Evolutionary conservation across 2,113 vertebrate genomes (phyloP).

Genomic region (Neoarius graeffei): DNA sequence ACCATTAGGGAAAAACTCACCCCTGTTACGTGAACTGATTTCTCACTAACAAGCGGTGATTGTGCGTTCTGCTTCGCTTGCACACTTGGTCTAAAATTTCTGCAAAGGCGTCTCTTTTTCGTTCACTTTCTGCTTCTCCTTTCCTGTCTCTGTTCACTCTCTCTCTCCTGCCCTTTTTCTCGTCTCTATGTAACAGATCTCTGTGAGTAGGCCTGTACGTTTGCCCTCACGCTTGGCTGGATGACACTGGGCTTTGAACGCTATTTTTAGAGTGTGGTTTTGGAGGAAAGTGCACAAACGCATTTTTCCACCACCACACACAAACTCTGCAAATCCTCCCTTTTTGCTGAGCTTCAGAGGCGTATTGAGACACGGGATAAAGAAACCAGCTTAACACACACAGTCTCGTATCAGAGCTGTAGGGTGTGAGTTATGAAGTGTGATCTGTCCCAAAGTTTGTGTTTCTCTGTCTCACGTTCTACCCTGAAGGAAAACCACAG

Average conservation of each 20-base stretch:
- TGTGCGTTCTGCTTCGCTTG: conserved; percentile 42
- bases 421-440: conserved; percentile 34
- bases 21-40: conserved; percentile 8
- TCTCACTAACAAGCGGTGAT: conserved; percentile 31
- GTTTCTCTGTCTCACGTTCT: conserved; percentile 39
- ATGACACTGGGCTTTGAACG: conserved; percentile 48
- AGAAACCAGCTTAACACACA: conserved; percentile 29
- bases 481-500: conserved; percentile 2
- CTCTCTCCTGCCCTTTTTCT: neutral
- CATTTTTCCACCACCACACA: conserved; percentile 51
- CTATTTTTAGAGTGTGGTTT: conserved; percentile 58
- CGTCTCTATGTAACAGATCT: conserved; percentile 47
- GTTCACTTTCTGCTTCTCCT: conserved; percentile 30
- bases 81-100: conserved; percentile 39
- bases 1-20: neutral
- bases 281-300: conserved; percentile 45
- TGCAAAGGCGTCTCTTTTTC: conserved; percentile 29
- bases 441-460: conserved; percentile 41
- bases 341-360: conserved; percentile 37
- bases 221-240: conserved; percentile 51
- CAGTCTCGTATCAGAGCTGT: conserved; percentile 16
- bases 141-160: neutral
- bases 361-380: conserved; percentile 45
- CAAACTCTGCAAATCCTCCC: conserved; percentile 39
- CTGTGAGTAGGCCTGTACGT: conserved; percentile 48